A percentile compares a stretch with the other conserved stretches of the same genome.
Conservation (phyloP, 2,113 vertebrate species). For the Menura novaehollandiae region DNA sequence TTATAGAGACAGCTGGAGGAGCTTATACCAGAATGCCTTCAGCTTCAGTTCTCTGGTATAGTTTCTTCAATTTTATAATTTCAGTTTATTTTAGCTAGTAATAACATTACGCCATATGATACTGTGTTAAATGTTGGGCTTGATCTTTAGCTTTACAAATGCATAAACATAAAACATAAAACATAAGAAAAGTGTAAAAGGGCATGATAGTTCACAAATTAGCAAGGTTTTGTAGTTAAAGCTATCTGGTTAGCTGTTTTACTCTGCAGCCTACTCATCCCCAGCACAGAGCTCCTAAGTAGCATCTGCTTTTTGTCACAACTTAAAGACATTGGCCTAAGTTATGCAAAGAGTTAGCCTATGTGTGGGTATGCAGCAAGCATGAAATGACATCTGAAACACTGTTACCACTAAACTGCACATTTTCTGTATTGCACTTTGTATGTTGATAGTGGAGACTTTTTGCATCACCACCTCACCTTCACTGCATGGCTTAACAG, state of each 20-base stretch:
- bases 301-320: conserved; percentile 27
- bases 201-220: background rate
- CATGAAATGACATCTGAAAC: background rate
- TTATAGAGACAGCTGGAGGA: background rate
- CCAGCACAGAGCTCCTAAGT: background rate
- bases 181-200: background rate
- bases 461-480: background rate
- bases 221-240: conserved; percentile 28
- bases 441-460: background rate
- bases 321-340: background rate
- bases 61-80: background rate
- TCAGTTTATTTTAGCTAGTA: conserved; percentile 1
- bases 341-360: background rate
- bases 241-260: conserved; percentile 33
- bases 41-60: background rate
- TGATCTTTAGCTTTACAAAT: conserved; percentile 15
- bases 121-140: conserved; percentile 8
- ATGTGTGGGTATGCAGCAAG: background rate
- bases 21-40: background rate
- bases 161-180: background rate
- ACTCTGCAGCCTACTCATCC: conserved; percentile 3
- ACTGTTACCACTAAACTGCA: background rate
- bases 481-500: background rate
- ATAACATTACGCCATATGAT: conserved; percentile 29
- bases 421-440: background rate